Evolutionary conservation across 2,888 invertebrate species (phyloP).

Genomic region (Entomobrya multifasciata): DNA sequence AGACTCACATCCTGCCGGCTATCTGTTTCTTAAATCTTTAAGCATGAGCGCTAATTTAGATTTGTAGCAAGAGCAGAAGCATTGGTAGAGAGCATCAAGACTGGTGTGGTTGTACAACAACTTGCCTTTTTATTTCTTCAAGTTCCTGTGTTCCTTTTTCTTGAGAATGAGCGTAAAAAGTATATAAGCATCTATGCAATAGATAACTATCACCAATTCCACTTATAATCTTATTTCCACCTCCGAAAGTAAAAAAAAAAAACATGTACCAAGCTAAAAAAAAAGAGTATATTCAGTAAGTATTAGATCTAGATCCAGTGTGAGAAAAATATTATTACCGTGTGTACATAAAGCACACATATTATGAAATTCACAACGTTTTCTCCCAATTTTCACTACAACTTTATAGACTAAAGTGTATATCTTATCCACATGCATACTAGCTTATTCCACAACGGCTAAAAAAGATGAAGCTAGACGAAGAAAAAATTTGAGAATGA

Average conservation of each 20-base stretch:
- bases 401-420: conserved; percentile 28
- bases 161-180: background rate
- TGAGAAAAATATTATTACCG: conserved; percentile 30
- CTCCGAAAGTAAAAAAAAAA: conserved; percentile 31
- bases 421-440: no score
- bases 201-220: background rate
- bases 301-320: conserved; percentile 3
- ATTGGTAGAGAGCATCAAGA: background rate
- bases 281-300: background rate
- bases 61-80: conserved; percentile 52
- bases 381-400: conserved; percentile 38
- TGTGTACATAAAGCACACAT: conserved; percentile 1
- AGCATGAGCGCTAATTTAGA: conserved; percentile 67
- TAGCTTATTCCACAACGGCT: background rate
- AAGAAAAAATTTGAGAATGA: conserved; percentile 10
- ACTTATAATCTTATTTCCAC: conserved; percentile 42
- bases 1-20: conserved; percentile 64
- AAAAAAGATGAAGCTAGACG: background rate
- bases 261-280: background rate
- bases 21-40: conserved; percentile 68
- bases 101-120: background rate
- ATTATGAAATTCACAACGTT: conserved; percentile 23
- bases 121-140: conserved; percentile 20
- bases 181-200: background rate
- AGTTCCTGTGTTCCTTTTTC: conserved; percentile 32